Base-by-base conservation (phyloP, 2,888 invertebrate species). In the Clostera curtula region DNA sequence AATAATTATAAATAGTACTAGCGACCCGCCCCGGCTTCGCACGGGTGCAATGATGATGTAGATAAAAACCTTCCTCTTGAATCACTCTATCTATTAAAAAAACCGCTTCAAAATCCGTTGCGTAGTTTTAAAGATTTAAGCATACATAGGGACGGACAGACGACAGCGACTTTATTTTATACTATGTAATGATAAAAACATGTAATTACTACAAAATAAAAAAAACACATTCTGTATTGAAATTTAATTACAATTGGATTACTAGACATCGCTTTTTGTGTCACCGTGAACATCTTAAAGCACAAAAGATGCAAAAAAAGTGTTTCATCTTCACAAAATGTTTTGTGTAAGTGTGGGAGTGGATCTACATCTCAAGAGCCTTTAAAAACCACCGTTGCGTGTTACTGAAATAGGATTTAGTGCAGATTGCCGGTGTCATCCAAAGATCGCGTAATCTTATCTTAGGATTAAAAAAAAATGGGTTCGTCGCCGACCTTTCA, bases 321-420 rank as follows among this genome's bases (percentile, higher is more conserved):
- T 30, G 18, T 37, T 55, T 56, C 56, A 50, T 48, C 48, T 53
- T 67, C 59, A 63, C 54, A 56, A 55, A 58, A 64, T 64, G 28
- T 63, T 70, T 73, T 68, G 60, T 73, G 26, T 43, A 53, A 69
- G 74, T 74, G 79, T 75, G 76, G 75, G 82, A 73, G 75, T 66
- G 54, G 56, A 56, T 57, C 45, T 49, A 53, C 54, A 43, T 52
- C 57, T 65, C 49, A 49, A 65, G 58, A 67, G 66, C 46, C 68
- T 70, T 71, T 70, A 61, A 63, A 69, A 80, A 65, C 73, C 83
- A 70, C 58, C 64, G 75, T 75, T 70, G 80, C 83, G 76, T 83
- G 70, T 60, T 71, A 67, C 64, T 57, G 47, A 64, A 76, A 79
- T 76, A 61, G 76, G 80, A 80, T 79, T 75, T 68, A 51, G 61